These are phyloP conservation scores for Nyctalus aviator DNA, from an alignment of 2,797 vertebrate genomes.

Conservation along the genomic window DNA sequence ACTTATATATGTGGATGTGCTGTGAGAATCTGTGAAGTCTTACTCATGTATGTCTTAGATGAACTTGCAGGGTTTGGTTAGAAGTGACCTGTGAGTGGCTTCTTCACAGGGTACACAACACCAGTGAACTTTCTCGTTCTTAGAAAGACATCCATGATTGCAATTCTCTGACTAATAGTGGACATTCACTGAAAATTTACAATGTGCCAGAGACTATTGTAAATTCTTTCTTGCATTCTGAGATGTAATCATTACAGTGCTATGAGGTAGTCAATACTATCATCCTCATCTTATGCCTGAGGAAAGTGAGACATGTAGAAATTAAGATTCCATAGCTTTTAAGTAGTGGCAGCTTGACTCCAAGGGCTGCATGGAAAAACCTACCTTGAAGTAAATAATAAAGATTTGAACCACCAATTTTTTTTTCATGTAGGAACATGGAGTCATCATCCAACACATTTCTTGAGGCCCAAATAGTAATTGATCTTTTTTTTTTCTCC, in stretches of 20 bases:
- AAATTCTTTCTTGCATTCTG: background rate
- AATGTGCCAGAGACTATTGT: background rate
- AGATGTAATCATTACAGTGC: background rate
- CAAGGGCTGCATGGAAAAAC: background rate
- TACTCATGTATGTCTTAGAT: background rate
- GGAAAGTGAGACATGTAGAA: background rate
- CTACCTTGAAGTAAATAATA: background rate
- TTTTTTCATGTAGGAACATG: background rate
- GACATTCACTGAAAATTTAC: background rate
- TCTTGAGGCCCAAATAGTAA: background rate
- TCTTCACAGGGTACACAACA: background rate
- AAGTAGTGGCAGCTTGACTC: background rate
- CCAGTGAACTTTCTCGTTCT: background rate
- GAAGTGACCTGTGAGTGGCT: background rate
- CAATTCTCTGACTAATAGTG: background rate
- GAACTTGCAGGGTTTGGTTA: background rate
- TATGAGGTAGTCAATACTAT: background rate
- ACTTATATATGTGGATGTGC: background rate
- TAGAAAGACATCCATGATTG: background rate
- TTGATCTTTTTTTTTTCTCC: background rate
- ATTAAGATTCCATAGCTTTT: background rate
- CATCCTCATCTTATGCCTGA: background rate
- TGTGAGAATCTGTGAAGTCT: background rate
- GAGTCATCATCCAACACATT: background rate
- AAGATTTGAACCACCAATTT: background rate